phyloP scores from a whole-genome alignment of 2,113 vertebrate genomes.

The Malurus cyaneus region DNA sequence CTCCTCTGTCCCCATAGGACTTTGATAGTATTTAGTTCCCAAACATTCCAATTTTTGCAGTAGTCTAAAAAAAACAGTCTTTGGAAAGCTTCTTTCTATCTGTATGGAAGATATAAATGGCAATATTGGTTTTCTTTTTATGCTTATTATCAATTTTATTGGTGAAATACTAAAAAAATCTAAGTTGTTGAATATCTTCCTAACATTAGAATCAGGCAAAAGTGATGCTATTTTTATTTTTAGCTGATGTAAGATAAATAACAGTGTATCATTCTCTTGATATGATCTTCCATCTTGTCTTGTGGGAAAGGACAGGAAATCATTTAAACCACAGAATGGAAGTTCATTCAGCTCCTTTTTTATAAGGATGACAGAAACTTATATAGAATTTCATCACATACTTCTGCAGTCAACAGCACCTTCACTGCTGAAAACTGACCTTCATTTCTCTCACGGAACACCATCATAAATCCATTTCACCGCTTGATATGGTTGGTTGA shows the following conservation, averaged over 20 bases:
- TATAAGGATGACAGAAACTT: constrained; percentile 22
- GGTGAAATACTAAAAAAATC: background rate
- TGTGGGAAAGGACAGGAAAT: background rate
- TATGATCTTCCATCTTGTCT: background rate
- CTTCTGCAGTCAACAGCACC: constrained; percentile 42
- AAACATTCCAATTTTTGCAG: background rate
- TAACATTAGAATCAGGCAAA: background rate
- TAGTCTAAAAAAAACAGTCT: background rate
- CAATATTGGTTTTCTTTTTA: background rate
- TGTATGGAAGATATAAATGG: background rate
- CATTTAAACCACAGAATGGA: background rate
- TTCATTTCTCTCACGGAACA: constrained; percentile 52
- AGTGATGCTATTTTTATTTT: background rate
- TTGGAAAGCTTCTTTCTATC: background rate
- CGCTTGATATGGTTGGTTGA: constrained; percentile 60
- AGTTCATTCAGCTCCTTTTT: background rate
- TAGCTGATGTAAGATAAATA: background rate
- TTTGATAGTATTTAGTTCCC: background rate
- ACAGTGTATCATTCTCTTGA: background rate
- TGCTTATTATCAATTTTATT: background rate
- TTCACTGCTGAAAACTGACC: constrained; percentile 58
- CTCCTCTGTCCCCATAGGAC: background rate
- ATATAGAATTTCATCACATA: constrained; percentile 51
- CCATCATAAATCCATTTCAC: constrained; percentile 63
- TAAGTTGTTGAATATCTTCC: background rate